These are phyloP conservation scores for Nasonia oneida DNA, from an alignment of 2,888 invertebrate species.

Conservation along the genomic window DNA sequence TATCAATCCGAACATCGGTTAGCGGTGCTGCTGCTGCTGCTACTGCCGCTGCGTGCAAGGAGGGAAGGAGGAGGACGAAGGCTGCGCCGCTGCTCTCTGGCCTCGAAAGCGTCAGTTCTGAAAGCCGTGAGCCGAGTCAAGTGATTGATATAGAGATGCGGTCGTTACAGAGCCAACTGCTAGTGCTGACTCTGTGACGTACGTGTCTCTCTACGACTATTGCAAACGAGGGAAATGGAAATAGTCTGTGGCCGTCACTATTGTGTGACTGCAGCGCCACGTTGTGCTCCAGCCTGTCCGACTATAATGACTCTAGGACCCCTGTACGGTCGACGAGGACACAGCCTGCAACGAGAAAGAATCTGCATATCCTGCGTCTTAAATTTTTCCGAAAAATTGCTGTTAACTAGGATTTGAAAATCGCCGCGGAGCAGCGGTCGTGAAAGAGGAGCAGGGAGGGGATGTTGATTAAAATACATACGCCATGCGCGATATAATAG, in stretches of 20 bases:
- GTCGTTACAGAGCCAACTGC: slow-evolving; percentile 75
- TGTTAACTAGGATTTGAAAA: too few relatives aligned
- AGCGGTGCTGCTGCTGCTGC: slow-evolving; percentile 66
- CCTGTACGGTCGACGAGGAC: too few relatives aligned
- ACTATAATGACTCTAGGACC: neutral
- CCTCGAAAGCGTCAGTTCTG: slow-evolving; percentile 60
- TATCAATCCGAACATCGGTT: slow-evolving; percentile 78
- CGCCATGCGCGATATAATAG: slow-evolving; percentile 39
- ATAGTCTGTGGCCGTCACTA: slow-evolving; percentile 48
- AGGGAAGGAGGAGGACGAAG: slow-evolving; percentile 64
- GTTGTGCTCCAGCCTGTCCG: slow-evolving; percentile 10
- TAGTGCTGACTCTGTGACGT: slow-evolving; percentile 78
- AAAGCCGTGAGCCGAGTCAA: slow-evolving; percentile 69
- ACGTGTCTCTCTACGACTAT: slow-evolving; percentile 73
- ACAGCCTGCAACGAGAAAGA: too few relatives aligned
- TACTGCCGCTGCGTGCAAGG: slow-evolving; percentile 64
- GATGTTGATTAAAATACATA: slow-evolving; percentile 57
- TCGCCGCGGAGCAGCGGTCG: neutral
- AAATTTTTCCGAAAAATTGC: too few relatives aligned
- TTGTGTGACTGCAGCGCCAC: slow-evolving; percentile 36
- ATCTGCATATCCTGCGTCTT: too few relatives aligned
- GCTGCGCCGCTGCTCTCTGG: slow-evolving; percentile 66
- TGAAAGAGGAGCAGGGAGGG: neutral
- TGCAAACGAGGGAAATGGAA: slow-evolving; percentile 21
- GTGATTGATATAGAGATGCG: slow-evolving; percentile 79